Evolutionary conservation across 2,113 vertebrate genomes (phyloP).

Genomic region (Thinocorus orbignyianus): DNA sequence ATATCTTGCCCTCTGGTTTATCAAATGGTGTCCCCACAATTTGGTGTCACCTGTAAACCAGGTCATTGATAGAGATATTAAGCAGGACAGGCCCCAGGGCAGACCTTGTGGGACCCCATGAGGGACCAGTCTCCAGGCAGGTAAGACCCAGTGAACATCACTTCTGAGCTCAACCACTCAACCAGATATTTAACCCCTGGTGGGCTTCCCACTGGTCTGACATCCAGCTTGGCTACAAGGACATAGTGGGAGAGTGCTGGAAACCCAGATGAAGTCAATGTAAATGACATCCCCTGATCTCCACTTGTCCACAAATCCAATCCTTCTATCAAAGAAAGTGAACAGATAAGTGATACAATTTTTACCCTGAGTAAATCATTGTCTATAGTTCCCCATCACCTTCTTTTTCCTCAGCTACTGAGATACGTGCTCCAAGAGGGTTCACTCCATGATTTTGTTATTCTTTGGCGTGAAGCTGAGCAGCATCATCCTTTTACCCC

Average conservation of each 20-base stretch:
- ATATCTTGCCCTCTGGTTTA: fast-evolving
- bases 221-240: not conserved
- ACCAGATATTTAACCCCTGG: fast-evolving
- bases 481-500: not conserved
- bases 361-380: not conserved
- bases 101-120: not conserved
- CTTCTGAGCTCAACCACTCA: too few species aligned
- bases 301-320: not conserved
- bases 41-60: not conserved
- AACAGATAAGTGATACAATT: not conserved
- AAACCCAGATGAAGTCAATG: not conserved
- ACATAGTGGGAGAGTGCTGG: not conserved
- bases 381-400: not conserved
- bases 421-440: not conserved
- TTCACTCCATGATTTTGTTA: not conserved
- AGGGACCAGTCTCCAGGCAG: not conserved
- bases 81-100: not conserved
- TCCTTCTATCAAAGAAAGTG: not conserved
- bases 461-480: not conserved
- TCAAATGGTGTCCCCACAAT: fast-evolving
- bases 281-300: not conserved
- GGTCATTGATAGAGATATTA: fast-evolving
- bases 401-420: not conserved
- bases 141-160: not conserved
- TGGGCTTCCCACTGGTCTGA: fast-evolving